Evolutionary conservation across 92 coral and sea anemone genomes (phyloP).

Genomic region (Phenganax stokvisi): DNA sequence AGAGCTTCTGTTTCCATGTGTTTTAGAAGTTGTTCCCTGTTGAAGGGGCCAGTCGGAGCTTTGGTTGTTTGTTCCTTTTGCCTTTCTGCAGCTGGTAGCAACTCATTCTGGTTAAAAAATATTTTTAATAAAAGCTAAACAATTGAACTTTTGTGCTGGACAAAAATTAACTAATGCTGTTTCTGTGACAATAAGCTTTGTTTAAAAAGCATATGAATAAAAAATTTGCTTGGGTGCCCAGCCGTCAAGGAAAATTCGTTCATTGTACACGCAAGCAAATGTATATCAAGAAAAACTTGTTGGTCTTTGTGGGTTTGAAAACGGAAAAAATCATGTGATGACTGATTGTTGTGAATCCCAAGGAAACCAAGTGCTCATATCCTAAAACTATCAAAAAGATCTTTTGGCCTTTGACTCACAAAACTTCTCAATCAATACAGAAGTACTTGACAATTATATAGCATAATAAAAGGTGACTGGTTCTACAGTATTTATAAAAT

Average conservation of each 20-base stretch:
- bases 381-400: not conserved
- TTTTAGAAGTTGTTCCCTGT: conserved; percentile 63
- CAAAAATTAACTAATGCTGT: too few species aligned
- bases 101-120: conserved; percentile 56
- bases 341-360: not conserved
- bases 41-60: conserved; percentile 64
- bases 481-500: not conserved
- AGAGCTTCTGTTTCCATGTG: conserved; percentile 85
- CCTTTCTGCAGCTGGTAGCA: conserved; percentile 70
- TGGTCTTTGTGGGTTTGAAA: not conserved
- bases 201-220: too few species aligned
- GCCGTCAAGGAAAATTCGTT: too few species aligned
- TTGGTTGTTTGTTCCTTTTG: conserved; percentile 76
- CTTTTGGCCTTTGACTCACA: conserved; percentile 6
- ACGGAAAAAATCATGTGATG: not conserved
- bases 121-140: not conserved
- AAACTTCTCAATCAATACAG: not conserved
- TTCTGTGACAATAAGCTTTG: too few species aligned
- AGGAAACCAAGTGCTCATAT: not conserved
- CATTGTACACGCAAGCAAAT: too few species aligned
- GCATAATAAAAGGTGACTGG: not conserved
- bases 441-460: not conserved
- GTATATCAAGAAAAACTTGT: too few species aligned
- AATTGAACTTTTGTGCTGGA: too few species aligned
- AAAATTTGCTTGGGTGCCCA: too few species aligned